Base-by-base conservation (phyloP, 2,797 vertebrate species). In the Rachycentron canadum region DNA sequence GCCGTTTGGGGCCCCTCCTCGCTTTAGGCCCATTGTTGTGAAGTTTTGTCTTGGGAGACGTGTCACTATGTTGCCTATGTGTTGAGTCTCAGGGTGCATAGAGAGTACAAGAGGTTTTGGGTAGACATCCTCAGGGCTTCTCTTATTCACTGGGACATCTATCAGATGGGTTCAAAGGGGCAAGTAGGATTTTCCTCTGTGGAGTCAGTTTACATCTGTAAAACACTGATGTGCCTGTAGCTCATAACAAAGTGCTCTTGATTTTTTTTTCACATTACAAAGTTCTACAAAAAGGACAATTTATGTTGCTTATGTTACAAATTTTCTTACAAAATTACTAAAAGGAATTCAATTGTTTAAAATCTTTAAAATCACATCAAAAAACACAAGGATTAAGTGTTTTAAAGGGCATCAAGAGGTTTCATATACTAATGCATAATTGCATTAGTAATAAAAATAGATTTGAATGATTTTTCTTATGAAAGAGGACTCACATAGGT, bases 121-220 rank as follows among this genome's bases (percentile, higher is more conserved):
- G 69, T 79, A 49, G 84, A 84, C 65, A 19, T 87, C 87, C 87
- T 80, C 56, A 0, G 84, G 85, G 88, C 76, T 60, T 49, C 71
- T 88, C 68, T 83, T 76, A 69, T 88, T 91, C 87, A 83, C 70
- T 64, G 62, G 79, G 64, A 63, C 80, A 87, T 88, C 80, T 78
- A 79, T 92, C 86, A 90, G 7, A 30, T 1, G 69, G 84, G 89
- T 91, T 91, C 86, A 91, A 89, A 91, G 87, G 76, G 73, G 6
- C 34, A 74, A 76, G 4, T 36, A 86, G 81, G 84, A 65, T 79
- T 90, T 85, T 76, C 52, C 58, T 85, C 59, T 49, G 32, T 26
- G 56, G 71, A 76, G 38, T 90, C 83, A 69, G 82, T 16, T 90
- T 90, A 85, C 87, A 83, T 85, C 68, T 82, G 77, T 80, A 53